A percentile compares a stretch with the other conserved stretches of the same genome.
Evolutionary conservation across 2,797 vertebrate species (phyloP).

Genomic region (Falco peregrinus): DNA sequence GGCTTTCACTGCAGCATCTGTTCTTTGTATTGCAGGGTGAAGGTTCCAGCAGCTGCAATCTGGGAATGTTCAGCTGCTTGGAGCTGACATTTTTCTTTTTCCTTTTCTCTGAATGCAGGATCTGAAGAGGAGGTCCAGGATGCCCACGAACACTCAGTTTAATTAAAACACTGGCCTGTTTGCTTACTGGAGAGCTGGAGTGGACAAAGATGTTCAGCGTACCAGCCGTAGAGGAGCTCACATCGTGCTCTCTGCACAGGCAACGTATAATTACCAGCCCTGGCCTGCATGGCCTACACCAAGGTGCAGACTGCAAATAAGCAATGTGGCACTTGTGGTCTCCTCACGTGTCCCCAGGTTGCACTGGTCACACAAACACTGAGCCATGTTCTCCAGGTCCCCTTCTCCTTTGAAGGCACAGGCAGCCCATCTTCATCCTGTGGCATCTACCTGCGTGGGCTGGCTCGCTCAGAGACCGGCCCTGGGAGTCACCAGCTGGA

Average conservation of each 20-base stretch:
- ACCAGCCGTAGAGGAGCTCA: slow-evolving; percentile 8
- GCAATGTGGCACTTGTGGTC: background rate
- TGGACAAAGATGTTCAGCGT: slow-evolving; percentile 73
- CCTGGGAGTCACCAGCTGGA: background rate
- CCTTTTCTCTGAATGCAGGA: slow-evolving; percentile 78
- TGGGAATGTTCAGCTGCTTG: background rate
- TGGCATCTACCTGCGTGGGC: background rate
- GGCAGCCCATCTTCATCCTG: background rate
- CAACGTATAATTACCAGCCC: background rate
- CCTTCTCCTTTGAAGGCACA: background rate
- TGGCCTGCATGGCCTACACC: background rate
- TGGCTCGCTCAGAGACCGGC: background rate
- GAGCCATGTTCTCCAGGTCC: background rate
- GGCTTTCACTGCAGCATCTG: background rate
- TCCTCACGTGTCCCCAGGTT: background rate
- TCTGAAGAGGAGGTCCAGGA: slow-evolving; percentile 87
- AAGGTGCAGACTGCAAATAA: background rate
- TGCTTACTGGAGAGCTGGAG: slow-evolving; percentile 75
- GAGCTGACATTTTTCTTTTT: background rate
- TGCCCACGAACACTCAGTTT: slow-evolving; percentile 84
- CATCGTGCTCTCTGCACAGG: background rate
- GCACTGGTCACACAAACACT: background rate
- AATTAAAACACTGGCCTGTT: slow-evolving; percentile 73
- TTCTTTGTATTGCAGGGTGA: background rate
- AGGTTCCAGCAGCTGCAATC: background rate